phyloP scores from a whole-genome alignment of 2,113 vertebrate species.

The Ceyx margarethae region DNA sequence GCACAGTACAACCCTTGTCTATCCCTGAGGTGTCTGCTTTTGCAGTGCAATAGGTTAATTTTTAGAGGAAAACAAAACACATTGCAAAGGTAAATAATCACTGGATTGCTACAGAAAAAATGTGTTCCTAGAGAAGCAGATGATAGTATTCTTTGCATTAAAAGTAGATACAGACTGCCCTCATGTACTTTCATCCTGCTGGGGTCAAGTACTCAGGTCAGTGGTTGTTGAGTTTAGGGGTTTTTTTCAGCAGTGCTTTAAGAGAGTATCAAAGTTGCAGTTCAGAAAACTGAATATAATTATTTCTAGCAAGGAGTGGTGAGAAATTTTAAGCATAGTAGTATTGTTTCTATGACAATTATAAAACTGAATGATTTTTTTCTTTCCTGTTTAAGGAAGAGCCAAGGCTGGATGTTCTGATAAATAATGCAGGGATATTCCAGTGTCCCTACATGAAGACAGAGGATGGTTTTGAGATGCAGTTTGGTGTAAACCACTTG shows the following conservation, averaged over 20 bases:
- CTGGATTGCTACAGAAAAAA: neutral
- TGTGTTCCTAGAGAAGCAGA: neutral
- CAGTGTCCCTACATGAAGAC: slow-evolving; percentile 93
- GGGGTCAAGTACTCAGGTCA: neutral
- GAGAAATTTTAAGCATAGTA: neutral
- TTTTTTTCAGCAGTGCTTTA: neutral
- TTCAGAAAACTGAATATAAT: neutral
- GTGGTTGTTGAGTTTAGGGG: neutral
- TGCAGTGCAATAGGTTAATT: neutral
- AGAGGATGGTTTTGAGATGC: slow-evolving; percentile 94
- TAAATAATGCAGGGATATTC: slow-evolving; percentile 94
- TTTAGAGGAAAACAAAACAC: neutral
- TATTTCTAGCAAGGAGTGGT: neutral
- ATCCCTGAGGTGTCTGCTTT: neutral
- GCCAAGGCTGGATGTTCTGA: slow-evolving; percentile 86
- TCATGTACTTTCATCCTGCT: rapidly evolving
- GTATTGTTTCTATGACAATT: neutral
- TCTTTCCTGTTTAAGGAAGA: slow-evolving; percentile 82
- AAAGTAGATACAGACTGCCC: neutral
- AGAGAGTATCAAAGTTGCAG: neutral
- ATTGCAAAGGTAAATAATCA: neutral
- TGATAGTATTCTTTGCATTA: neutral
- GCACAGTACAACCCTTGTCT: neutral
- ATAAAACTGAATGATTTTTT: neutral
- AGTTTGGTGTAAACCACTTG: slow-evolving; percentile 93